Evolutionary conservation across 2,113 vertebrate genomes (phyloP).

Genomic region (Gulo gulo): DNA sequence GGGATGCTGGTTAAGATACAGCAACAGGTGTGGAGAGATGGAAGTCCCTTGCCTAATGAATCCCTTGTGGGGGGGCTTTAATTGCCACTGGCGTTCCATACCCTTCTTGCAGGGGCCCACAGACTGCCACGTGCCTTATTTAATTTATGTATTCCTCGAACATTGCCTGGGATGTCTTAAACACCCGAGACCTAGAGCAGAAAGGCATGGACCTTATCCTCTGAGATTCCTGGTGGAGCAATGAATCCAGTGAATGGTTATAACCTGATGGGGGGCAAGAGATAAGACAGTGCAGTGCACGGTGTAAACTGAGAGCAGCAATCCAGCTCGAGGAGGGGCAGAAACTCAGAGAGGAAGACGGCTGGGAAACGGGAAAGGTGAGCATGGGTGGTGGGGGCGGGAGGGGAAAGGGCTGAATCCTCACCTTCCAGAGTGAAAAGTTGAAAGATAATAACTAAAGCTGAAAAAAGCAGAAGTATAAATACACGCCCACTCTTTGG

Average conservation of each 20-base stretch:
- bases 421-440: not conserved
- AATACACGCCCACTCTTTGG: not conserved
- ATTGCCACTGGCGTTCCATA: not conserved
- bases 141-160: not conserved
- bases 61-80: not conserved
- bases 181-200: not conserved
- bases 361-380: accelerated
- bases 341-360: no score
- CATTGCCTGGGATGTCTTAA: not conserved
- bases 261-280: no score
- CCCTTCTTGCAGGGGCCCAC: not conserved
- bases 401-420: not conserved
- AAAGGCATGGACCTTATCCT: not conserved
- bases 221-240: not conserved
- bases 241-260: not conserved
- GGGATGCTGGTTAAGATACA: not conserved
- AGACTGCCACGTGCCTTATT: not conserved
- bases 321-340: not conserved
- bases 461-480: not conserved
- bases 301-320: not conserved
- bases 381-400: accelerated
- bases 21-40: not conserved
- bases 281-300: accelerated
- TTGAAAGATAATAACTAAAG: no score
- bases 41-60: not conserved